These are phyloP conservation scores for Papilio helenus DNA, from an alignment of 1,140 invertebrate genomes.

Conservation along the genomic window DNA sequence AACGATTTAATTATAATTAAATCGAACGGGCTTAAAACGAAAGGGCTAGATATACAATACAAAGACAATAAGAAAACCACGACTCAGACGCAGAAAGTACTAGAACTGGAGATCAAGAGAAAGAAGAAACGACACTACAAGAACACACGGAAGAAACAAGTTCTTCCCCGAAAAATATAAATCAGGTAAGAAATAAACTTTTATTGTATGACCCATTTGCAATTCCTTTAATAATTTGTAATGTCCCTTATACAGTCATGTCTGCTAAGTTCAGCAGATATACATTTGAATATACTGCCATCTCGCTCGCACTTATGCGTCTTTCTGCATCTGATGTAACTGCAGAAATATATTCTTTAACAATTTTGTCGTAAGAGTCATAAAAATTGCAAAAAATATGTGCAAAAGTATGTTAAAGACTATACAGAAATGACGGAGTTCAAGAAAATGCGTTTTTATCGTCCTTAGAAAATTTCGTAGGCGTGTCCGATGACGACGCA, in stretches of 20 bases:
- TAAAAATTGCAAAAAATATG: not conserved
- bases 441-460: not conserved
- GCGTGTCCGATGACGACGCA: constrained; percentile 19
- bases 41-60: constrained; percentile 63
- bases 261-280: not conserved
- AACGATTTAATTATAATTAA: constrained; percentile 79
- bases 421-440: not conserved
- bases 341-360: not conserved
- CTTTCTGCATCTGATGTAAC: constrained; percentile 27
- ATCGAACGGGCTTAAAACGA: constrained; percentile 73
- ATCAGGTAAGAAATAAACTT: constrained; percentile 20
- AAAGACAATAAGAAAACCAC: constrained; percentile 63
- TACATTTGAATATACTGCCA: not conserved
- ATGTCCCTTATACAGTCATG: not conserved
- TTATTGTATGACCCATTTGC: not conserved
- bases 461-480: not conserved
- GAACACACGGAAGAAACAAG: constrained; percentile 35
- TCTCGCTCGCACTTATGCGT: constrained; percentile 32
- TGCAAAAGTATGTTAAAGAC: not conserved
- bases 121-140: constrained; percentile 42
- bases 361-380: not conserved
- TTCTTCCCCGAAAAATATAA: constrained; percentile 8
- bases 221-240: not conserved
- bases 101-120: constrained; percentile 46
- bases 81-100: constrained; percentile 41